Conservation (phyloP, 37 sponge, comb jelly and placozoan genomes). For the Spongilla lacustris region DNA sequence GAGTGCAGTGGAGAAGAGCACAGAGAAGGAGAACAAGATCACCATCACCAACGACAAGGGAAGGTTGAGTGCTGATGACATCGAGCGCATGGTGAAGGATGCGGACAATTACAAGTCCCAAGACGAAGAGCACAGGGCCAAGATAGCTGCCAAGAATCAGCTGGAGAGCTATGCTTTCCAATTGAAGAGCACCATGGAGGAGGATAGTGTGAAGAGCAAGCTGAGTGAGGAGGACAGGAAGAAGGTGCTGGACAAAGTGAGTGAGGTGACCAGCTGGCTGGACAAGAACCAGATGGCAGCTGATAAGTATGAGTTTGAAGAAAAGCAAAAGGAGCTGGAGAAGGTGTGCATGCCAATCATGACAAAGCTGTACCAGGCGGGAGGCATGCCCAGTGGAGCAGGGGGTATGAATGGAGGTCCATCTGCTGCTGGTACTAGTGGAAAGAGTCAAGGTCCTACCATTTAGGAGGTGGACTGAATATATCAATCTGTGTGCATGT, state of each 20-base stretch:
- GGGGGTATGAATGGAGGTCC: no score
- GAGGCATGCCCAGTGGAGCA: neutral
- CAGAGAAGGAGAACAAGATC: conserved; percentile 78
- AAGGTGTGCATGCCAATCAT: conserved; percentile 80
- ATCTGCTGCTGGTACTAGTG: no score
- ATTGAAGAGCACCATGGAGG: conserved; percentile 58
- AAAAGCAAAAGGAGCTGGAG: conserved; percentile 75
- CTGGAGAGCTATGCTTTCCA: conserved; percentile 81
- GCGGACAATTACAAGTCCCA: conserved; percentile 80
- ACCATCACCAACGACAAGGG: conserved; percentile 88
- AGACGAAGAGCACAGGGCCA: conserved; percentile 75
- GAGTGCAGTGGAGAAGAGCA: conserved; percentile 82
- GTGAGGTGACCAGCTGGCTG: conserved; percentile 68
- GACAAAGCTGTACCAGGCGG: conserved; percentile 70
- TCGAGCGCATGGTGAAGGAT: conserved; percentile 82
- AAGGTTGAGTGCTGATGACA: conserved; percentile 61
- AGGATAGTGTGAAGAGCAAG: conserved; percentile 37
- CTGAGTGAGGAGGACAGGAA: conserved; percentile 61
- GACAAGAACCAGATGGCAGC: conserved; percentile 78
- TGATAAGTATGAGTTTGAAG: conserved; percentile 71
- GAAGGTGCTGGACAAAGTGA: conserved; percentile 47
- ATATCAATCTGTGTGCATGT: no score
- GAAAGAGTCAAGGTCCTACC: no score
- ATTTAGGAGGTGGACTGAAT: no score
- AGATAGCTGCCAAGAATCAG: conserved; percentile 64